Evolutionary conservation across 2,888 invertebrate species (phyloP).

Genomic region (Lutraria lutraria): DNA sequence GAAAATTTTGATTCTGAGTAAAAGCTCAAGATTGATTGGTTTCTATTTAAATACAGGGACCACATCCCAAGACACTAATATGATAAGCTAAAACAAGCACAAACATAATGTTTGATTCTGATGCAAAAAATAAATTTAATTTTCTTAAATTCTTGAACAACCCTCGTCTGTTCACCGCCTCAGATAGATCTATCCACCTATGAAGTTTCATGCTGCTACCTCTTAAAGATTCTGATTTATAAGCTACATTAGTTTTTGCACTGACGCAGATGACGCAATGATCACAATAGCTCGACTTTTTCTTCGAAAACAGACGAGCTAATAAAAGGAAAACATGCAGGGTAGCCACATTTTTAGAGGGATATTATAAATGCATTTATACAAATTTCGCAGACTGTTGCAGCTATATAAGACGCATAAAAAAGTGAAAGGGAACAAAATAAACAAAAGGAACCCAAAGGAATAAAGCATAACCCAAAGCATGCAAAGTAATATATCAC

Average conservation of each 20-base stretch:
- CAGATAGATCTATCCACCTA: too few species aligned
- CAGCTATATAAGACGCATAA: not conserved
- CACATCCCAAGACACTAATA: not conserved
- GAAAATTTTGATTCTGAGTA: too few species aligned
- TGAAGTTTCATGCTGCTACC: too few species aligned
- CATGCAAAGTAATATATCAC: slow-evolving; percentile 24
- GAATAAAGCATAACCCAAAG: not conserved
- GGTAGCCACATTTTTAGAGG: not conserved
- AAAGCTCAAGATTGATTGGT: not conserved
- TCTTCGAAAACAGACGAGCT: too few species aligned
- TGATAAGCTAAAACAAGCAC: not conserved
- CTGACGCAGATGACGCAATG: too few species aligned
- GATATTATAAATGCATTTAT: not conserved
- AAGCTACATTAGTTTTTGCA: too few species aligned
- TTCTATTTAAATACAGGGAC: slow-evolving; percentile 16
- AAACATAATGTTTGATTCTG: not conserved
- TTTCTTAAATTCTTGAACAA: too few species aligned
- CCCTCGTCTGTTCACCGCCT: too few species aligned
- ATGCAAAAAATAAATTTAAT: not conserved
- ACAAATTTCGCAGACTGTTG: not conserved
- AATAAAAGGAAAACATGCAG: not conserved
- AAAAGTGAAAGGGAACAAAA: not conserved
- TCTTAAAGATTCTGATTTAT: too few species aligned
- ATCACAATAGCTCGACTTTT: too few species aligned
- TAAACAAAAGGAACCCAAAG: not conserved